Base-by-base conservation (phyloP, 2,888 invertebrate genomes). In the Uropetala carovei region DNA sequence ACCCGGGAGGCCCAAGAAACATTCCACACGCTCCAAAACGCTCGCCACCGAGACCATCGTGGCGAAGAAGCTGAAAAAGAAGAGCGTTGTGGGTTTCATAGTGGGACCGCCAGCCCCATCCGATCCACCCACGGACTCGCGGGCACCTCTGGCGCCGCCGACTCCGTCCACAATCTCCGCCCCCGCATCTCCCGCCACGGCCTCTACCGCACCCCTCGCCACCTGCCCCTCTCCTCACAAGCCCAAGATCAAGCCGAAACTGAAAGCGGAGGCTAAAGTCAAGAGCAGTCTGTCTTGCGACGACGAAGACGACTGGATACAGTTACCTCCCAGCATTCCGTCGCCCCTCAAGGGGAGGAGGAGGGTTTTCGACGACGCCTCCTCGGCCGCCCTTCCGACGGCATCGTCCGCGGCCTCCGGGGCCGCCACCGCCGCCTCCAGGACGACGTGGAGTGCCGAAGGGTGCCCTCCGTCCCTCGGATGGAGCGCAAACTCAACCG, bases 1-100 rank as follows among this genome's bases (percentile, higher is more conserved):
- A 95, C 98, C 98, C 0, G 98, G 98, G 0, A 96, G 98, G 93
- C 98, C 98, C 0, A 97, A 97, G 93, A 98, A 98, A 94, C 96
- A 97, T 16, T 96, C 96, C 18, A 95, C 95, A 0, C 95, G 95
- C 75, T 96, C 96, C 92, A 96, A 96, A 8, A 96, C 96, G 93
- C 96, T 95, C 30, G 94, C 93, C 75, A 93, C 96, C 0, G 98
- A 98, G 95, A 98, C 98, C 0, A 97, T 98, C 92, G 98, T 98
- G 0, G 97, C 98, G 5, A 98, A 98, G 94, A 98, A 98, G 94
- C 97, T 97, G 11, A 95, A 95, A 93, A 94, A 93, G 92, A 93
- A 93, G 75, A 92, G 92, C 43, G 85, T 83, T 11, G 81, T 81
- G 14, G 92, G 92, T 14, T 92, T 92, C 59, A 60, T 93, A 14